Base-by-base conservation (phyloP, 2,888 invertebrate species). In the Minunthozetes semirufus region DNA sequence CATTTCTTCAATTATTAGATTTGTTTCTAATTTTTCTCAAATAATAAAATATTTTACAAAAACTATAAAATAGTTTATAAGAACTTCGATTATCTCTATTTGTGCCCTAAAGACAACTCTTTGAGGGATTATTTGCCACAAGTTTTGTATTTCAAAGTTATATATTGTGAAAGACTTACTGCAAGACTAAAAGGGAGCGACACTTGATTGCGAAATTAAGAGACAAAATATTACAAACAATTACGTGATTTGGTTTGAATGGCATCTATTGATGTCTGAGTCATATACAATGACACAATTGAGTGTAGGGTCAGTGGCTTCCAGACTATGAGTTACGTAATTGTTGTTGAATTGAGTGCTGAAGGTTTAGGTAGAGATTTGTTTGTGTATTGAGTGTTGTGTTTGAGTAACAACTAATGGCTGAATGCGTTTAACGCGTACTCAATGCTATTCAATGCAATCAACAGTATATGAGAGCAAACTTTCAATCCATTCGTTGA, bases 401-500 rank as follows among this genome's bases (percentile, higher is more conserved):
- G 13, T 42, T 33, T 29, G 22, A 56, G 56, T 63, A 50, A 19
- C 11, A 19, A 66, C 19, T 66, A 66, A 66, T 66, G 66, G 66
- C 66, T 66, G 66, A 42, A 66, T 17, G 29, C 29, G 9, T 63
- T 63, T 6, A 27, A 66, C 38, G 53, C 25, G 25, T 53, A 53
- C 42, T 42, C 42, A 42, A 42, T 56, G 56, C 56, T 53, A 53
- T 13, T 42, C 42, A 42, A 42, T 56, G 56, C 56, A 56, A 56
- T 13, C 13, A 15, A 42, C 8, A 42, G 42, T 42, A 8, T 42
- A 53, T 50, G 50, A 50, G n/a, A 4, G 50, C 50, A 50, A 53
- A 53, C 25, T 22, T 53, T 53, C 53, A 33, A 33, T 33, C 4
- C 3, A 33, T 5, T 33, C 33, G 19, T 3, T 53, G 8, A n/a